Evolutionary conservation across 2,113 vertebrate species (phyloP).

Genomic region (Danio rerio): GRCz12tu NC_133197.1:16586001-16586500

Average conservation of each 20-base stretch:
- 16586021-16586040: background rate
- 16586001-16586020: background rate
- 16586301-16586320: conserved; percentile 94
- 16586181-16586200: conserved; percentile 46
- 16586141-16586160: conserved; percentile 87
- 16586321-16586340: conserved; percentile 92
- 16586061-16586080: conserved; percentile 61
- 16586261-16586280: conserved; percentile 99
- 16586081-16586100: conserved; percentile 83
- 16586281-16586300: conserved; percentile 93
- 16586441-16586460: conserved; percentile 56
- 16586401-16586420: conserved; percentile 46
- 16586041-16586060: conserved; percentile 25
- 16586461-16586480: conserved; percentile 22
- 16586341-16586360: conserved; percentile 60
- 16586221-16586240: conserved; percentile 23
- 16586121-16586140: conserved; percentile 91
- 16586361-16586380: conserved; percentile 62
- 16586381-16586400: conserved; percentile 67
- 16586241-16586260: conserved; percentile 88
- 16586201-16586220: conserved; percentile 57
- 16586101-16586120: conserved; percentile 89
- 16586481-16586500: background rate
- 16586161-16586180: conserved; percentile 89
- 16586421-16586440: conserved; percentile 46